A percentile compares a stretch with the other conserved stretches of the same genome.
phyloP scores from a whole-genome alignment of 2,888 invertebrate genomes.

The Mesorhabditis sp. region DNA sequence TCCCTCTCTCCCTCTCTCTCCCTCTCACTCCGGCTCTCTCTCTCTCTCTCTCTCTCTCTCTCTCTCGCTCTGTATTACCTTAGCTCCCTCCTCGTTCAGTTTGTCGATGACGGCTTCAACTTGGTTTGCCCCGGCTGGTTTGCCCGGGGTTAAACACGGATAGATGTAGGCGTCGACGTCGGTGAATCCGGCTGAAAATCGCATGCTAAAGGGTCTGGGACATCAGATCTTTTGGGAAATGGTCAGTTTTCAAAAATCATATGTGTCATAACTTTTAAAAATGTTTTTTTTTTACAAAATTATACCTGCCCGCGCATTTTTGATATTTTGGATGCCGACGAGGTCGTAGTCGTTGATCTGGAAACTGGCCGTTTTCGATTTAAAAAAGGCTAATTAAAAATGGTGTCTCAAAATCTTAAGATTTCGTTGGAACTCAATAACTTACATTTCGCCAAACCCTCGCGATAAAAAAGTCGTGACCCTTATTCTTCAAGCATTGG shows the following conservation, averaged over 20 bases:
- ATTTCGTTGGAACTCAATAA: not conserved
- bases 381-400: too few relatives aligned
- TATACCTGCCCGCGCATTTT: conserved; percentile 2
- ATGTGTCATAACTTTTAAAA: too few relatives aligned
- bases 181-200: conserved; percentile 1
- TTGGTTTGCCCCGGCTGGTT: not conserved
- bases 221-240: too few relatives aligned
- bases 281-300: not conserved
- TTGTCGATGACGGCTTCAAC: conserved; percentile 6
- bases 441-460: not conserved
- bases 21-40: too few relatives aligned
- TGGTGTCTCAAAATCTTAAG: too few relatives aligned
- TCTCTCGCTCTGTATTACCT: not conserved
- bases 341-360: not conserved
- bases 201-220: too few relatives aligned
- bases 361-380: not conserved
- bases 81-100: conserved; percentile 16
- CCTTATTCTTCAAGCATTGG: not conserved
- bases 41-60: too few relatives aligned
- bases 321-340: not conserved
- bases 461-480: not conserved
- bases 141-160: not conserved
- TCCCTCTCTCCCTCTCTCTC: too few relatives aligned
- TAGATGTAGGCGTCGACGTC: not conserved
- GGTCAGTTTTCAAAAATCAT: too few relatives aligned